phyloP scores from a whole-genome alignment of 2,113 vertebrate genomes.

The Willisornis vidua region DNA sequence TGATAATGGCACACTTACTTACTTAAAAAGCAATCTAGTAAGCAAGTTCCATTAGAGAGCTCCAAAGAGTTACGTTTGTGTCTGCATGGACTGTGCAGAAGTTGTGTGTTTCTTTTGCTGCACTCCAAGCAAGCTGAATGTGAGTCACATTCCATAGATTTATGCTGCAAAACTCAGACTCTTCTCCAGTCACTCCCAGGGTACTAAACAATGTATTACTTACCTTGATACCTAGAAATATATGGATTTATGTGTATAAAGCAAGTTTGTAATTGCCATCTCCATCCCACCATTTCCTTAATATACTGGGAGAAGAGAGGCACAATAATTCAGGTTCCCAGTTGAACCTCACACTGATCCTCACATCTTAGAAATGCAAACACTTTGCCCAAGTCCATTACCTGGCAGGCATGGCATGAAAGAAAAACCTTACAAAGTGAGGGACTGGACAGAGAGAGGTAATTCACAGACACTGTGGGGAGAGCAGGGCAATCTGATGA shows the following conservation, averaged over 20 bases:
- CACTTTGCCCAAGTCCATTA: neutral
- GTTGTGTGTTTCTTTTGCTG: neutral
- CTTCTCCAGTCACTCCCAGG: neutral
- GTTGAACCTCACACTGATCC: neutral
- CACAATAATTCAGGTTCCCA: neutral
- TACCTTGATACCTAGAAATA: neutral
- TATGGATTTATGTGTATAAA: neutral
- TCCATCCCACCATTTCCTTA: neutral
- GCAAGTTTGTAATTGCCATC: neutral
- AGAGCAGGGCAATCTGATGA: neutral
- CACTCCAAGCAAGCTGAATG: neutral
- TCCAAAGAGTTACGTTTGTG: neutral
- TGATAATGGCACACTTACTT: neutral
- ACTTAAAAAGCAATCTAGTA: neutral
- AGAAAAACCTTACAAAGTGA: neutral
- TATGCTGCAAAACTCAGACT: neutral
- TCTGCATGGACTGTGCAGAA: neutral
- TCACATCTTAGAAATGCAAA: neutral
- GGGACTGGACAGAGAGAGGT: neutral
- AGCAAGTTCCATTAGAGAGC: neutral
- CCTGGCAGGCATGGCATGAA: neutral
- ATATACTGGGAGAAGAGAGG: neutral
- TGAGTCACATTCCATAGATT: neutral
- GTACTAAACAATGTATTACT: neutral
- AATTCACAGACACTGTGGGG: neutral